Conservation (phyloP, 2,888 invertebrate genomes). For the Trissonchulus sp. region DNA sequence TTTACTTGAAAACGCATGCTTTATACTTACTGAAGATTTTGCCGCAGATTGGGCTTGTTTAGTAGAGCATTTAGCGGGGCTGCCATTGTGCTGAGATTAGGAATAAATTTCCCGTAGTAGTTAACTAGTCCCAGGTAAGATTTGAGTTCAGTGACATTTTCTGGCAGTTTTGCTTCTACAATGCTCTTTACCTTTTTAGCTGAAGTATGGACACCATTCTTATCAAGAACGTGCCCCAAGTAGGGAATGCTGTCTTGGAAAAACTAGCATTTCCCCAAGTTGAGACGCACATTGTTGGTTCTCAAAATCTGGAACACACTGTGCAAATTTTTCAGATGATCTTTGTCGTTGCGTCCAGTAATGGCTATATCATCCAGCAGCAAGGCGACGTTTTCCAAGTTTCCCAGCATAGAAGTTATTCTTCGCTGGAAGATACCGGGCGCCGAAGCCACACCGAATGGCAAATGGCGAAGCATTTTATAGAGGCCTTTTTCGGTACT, state of each 20-base stretch:
- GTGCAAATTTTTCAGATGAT: not conserved
- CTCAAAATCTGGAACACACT: not conserved
- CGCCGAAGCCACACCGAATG: not conserved
- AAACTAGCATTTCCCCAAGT: not conserved
- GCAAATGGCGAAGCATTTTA: not conserved
- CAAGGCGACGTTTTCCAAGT: not conserved
- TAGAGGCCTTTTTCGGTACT: not conserved
- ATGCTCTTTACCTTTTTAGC: not conserved
- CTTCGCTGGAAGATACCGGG: not conserved
- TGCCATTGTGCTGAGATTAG: not conserved
- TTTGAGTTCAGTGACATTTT: not conserved
- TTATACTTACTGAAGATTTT: too few relatives aligned
- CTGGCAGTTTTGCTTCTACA: not conserved
- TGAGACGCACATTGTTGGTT: not conserved
- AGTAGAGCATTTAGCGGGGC: not conserved
- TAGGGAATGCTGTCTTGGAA: not conserved
- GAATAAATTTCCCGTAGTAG: not conserved
- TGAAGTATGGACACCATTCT: not conserved
- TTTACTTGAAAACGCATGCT: too few relatives aligned
- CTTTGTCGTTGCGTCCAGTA: not conserved
- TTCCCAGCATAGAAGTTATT: not conserved
- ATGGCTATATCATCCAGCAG: not conserved
- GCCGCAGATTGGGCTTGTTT: too few relatives aligned
- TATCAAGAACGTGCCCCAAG: not conserved
- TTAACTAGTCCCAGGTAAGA: not conserved